A percentile compares a stretch with the other conserved stretches of the same genome.
phyloP scores from a whole-genome alignment of 2,888 invertebrate species.

The Amiota communis region DNA sequence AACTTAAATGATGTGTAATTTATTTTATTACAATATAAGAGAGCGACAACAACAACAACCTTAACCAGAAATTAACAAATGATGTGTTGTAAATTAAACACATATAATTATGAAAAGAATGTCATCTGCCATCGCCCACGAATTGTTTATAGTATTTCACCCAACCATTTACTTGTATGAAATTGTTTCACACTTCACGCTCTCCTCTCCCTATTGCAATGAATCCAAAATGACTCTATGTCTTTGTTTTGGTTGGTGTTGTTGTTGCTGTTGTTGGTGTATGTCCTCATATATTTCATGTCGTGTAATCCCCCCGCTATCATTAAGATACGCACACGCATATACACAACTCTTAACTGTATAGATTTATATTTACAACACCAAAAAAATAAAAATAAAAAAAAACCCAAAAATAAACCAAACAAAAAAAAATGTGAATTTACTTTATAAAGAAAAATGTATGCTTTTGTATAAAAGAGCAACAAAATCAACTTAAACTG shows the following conservation, averaged over 20 bases:
- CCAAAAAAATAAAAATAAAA: neutral
- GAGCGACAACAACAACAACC: neutral
- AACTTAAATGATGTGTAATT: conserved; percentile 19
- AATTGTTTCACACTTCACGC: too few species aligned
- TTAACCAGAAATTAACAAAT: conserved; percentile 16
- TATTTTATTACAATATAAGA: conserved; percentile 16
- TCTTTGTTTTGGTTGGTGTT: neutral
- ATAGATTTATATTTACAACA: conserved; percentile 11
- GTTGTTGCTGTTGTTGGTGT: neutral
- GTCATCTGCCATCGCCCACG: neutral
- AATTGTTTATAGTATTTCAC: neutral
- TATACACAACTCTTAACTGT: conserved; percentile 1
- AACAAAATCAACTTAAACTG: too few species aligned
- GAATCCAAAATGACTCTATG: too few species aligned
- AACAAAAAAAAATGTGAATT: neutral
- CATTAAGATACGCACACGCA: conserved; percentile 23
- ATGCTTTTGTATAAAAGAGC: too few species aligned
- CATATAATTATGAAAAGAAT: conserved; percentile 23
- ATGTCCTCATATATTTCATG: conserved; percentile 18
- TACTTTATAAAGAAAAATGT: too few species aligned
- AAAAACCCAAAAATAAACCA: neutral
- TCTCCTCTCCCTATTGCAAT: too few species aligned
- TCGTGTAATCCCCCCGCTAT: conserved; percentile 23
- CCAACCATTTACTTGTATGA: too few species aligned
- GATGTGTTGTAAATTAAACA: conserved; percentile 29